Percentiles rank a stretch among this genome's conserved stretches.
These are phyloP conservation scores for Brachionus calyciflorus DNA, from an alignment of 1,140 invertebrate species.

Conservation along the genomic window DNA sequence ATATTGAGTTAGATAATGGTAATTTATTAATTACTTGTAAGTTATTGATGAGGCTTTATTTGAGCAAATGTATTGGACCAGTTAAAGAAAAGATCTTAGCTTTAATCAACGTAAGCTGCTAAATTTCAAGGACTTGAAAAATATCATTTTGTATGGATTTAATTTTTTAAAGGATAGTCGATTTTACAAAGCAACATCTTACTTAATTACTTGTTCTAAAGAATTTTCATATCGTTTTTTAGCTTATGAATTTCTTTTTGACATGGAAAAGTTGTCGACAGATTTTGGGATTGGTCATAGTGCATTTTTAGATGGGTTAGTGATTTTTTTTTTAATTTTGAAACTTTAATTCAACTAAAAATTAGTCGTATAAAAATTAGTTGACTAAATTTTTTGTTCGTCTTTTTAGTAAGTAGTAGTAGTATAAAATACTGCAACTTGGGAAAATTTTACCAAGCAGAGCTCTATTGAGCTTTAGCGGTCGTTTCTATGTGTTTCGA, in stretches of 20 bases:
- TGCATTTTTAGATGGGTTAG: neutral
- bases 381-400: too few relatives aligned
- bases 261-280: neutral
- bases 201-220: neutral
- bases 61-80: neutral
- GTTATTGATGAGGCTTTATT: conserved; percentile 13
- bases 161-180: neutral
- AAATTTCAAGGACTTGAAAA: neutral
- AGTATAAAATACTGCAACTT: too few relatives aligned
- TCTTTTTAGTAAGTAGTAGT: too few relatives aligned
- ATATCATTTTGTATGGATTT: neutral
- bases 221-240: neutral
- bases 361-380: too few relatives aligned
- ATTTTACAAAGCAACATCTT: conserved; percentile 1
- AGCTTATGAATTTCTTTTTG: conserved; percentile 16
- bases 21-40: conserved; percentile 6
- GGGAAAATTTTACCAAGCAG: too few relatives aligned
- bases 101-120: neutral
- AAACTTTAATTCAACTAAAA: too few relatives aligned
- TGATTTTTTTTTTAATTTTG: too few relatives aligned
- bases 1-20: neutral
- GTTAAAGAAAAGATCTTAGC: neutral
- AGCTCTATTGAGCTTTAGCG: too few relatives aligned
- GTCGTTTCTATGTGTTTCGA: too few relatives aligned
- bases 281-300: neutral